These are phyloP conservation scores for Merops nubicus DNA, from an alignment of 2,113 vertebrate species.

Conservation along the genomic window DNA sequence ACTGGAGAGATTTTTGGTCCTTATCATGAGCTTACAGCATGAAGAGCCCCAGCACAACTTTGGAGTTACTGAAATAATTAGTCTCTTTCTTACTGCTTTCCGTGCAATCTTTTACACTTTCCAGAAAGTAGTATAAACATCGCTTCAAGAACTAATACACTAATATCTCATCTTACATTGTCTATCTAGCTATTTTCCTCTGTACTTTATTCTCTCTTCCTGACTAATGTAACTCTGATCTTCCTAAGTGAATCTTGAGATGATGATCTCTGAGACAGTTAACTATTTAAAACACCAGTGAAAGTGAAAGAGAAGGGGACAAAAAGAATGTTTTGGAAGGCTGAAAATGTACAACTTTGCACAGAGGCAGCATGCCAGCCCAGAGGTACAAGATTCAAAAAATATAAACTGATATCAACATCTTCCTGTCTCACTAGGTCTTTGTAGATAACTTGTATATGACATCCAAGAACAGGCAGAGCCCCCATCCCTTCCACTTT, in stretches of 20 bases:
- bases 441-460: neutral
- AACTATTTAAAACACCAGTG: neutral
- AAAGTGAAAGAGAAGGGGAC: neutral
- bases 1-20: neutral
- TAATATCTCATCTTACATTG: neutral
- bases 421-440: neutral
- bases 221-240: neutral
- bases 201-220: neutral
- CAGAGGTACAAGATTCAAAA: neutral
- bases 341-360: neutral
- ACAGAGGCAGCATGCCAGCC: neutral
- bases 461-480: neutral
- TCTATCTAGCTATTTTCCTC: neutral
- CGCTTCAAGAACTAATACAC: neutral
- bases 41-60: neutral
- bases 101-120: neutral
- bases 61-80: neutral
- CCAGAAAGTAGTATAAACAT: neutral
- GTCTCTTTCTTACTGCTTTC: neutral
- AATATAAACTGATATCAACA: neutral
- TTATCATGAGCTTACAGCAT: neutral
- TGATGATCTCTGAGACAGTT: neutral
- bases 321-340: neutral
- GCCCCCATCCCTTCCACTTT: neutral
- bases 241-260: neutral